Evolutionary conservation across 2,113 vertebrate species (phyloP), one percentile per base, ranked within the genome.

Genomic region (Willisornis vidua): DNA sequence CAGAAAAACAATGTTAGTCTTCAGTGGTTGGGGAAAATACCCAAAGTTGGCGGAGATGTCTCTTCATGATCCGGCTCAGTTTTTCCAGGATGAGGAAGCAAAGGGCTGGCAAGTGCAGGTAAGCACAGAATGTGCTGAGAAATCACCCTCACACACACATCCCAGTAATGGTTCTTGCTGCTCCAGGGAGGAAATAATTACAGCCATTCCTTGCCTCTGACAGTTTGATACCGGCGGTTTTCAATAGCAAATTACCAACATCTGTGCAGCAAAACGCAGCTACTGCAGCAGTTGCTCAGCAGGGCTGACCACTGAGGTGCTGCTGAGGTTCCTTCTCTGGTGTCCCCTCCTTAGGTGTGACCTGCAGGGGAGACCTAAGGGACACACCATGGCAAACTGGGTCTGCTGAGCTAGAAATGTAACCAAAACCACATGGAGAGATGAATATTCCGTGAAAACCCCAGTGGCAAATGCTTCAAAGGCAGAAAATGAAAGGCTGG

Each of bases 121-220:
- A 92, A 90, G 80, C 24, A 3, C 45, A 49, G 66, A 29, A 12
- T 7, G 52, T 83, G 75, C 94, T 52, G 61, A 87, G 71, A 81
- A 87, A 86, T 66, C 85, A 86, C 70, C 78, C 93, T 66, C 25
- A n/a, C 89, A 96, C 95, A 94, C 78, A 65, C 63, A 33, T 62
- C 62, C 87, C 87, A 93, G 72, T 93, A 88, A 94, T 90, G 77
- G 78, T 85, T 86, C 90, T 96, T 96, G 78, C 74, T 96, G 79
- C 83, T 94, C 73, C 39, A 37, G 51, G 87, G 78, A 98, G 93
- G 95, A 98, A 97, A 97, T 95, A 91, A 96, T 97, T 98, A 96
- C 94, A 97, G 89, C 89, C 94, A 94, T 95, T 96, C 96, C 96
- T 94, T 93, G 94, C 84, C 65, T 95, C 73, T 96, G 92, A 95